Evolutionary conservation across 2,797 vertebrate species (phyloP).

Genomic region (Enteromius thamalakanensis): DNA sequence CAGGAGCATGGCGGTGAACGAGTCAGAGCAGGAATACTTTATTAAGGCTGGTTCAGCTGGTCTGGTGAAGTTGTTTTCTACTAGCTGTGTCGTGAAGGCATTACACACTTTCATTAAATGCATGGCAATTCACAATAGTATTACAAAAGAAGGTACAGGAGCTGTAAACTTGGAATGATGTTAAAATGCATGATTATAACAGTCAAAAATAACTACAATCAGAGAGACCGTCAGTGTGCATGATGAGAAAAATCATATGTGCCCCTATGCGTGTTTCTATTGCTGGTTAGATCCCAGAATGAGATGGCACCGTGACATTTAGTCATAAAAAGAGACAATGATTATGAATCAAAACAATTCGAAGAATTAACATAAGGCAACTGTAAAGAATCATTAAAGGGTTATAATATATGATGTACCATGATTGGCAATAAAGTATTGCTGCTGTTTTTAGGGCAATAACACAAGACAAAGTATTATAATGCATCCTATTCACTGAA

Average conservation of each 20-base stretch:
- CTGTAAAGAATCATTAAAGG: slow-evolving; percentile 57
- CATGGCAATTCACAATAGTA: slow-evolving; percentile 38
- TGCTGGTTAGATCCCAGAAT: slow-evolving; percentile 51
- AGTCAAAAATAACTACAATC: slow-evolving; percentile 59
- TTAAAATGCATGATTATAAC: slow-evolving; percentile 62
- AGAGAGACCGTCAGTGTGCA: slow-evolving; percentile 39
- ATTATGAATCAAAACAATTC: slow-evolving; percentile 46
- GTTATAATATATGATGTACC: slow-evolving; percentile 56
- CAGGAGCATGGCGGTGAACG: slow-evolving; percentile 42
- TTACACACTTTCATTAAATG: slow-evolving; percentile 34
- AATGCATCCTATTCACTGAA: slow-evolving; percentile 24
- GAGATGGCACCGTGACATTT: slow-evolving; percentile 60
- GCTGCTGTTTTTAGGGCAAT: slow-evolving; percentile 43
- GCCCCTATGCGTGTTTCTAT: slow-evolving; percentile 31
- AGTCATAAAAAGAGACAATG: slow-evolving; percentile 24
- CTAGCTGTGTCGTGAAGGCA: slow-evolving; percentile 46
- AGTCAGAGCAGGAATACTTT: slow-evolving; percentile 58
- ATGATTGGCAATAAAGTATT: slow-evolving; percentile 50
- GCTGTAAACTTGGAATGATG: slow-evolving; percentile 57
- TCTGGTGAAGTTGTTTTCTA: slow-evolving; percentile 32
- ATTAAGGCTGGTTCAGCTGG: slow-evolving; percentile 65
- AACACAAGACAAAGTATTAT: slow-evolving; percentile 24
- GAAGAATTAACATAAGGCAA: slow-evolving; percentile 57
- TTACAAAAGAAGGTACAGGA: slow-evolving; percentile 29
- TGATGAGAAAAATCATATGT: slow-evolving; percentile 36